A percentile compares a stretch with the other conserved stretches of the same genome.
These are phyloP conservation scores for Chamaetylas fuelleborni DNA, from an alignment of 2,113 vertebrate genomes.

Conservation along the genomic window DNA sequence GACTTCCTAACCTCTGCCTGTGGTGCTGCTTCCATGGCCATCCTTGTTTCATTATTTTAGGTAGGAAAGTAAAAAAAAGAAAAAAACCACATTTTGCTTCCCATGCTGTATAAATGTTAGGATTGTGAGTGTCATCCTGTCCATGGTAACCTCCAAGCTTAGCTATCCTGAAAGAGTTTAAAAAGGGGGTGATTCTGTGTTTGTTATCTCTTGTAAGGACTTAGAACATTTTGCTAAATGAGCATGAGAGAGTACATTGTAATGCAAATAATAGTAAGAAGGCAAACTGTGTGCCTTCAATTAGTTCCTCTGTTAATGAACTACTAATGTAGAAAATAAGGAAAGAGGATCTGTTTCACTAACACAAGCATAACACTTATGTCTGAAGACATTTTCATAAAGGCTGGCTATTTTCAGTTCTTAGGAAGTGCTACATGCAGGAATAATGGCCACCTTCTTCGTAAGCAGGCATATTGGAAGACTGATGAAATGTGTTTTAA, in stretches of 20 bases:
- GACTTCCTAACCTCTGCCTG: background rate
- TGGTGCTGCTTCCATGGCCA: background rate
- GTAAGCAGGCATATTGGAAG: background rate
- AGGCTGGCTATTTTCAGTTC: background rate
- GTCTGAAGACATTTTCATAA: background rate
- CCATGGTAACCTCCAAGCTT: background rate
- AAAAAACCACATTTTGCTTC: background rate
- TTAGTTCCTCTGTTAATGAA: background rate
- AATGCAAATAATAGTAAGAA: background rate
- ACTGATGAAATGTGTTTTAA: background rate
- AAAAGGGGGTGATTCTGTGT: rapidly evolving
- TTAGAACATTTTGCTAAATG: background rate
- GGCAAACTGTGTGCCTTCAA: background rate
- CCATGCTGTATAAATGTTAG: background rate
- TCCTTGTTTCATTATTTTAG: background rate
- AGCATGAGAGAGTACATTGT: background rate
- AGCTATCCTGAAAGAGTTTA: background rate
- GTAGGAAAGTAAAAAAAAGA: background rate
- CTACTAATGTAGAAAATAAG: background rate
- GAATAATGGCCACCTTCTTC: background rate
- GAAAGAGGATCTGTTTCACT: background rate
- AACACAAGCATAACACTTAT: background rate
- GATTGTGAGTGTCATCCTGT: background rate
- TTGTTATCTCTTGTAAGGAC: background rate
- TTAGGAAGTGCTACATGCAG: background rate